Base-by-base conservation (phyloP, 2,113 vertebrate species). In the Pluvialis apricaria region DNA sequence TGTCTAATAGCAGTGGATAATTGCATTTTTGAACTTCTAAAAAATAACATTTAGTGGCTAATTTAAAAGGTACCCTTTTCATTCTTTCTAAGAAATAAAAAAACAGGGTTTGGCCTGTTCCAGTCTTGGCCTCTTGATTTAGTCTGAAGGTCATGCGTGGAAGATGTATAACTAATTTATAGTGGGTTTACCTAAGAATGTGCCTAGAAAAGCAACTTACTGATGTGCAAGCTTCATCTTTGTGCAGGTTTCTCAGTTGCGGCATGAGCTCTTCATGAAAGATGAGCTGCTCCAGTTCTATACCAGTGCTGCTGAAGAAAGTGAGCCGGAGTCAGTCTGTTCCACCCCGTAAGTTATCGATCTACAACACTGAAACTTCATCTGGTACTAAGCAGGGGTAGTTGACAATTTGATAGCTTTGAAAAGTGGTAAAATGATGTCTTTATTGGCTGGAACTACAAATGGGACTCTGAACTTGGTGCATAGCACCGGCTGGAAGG, bases 211-310 rank as follows among this genome's bases (percentile, higher is more conserved):
- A 38, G 64, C 25, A 42, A 6, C 1, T 15, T 57, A 6, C 9
- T 58, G 26, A 38, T 68, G 32, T 44, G 10, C 52, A 21, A 24
- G 16, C 64, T 26, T 21, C 14, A 28, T 44, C n/a, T 49, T 42
- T 60, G 5, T n/a, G 36, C 96, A 99, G 99, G 99, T 99, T 26
- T 99, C 99, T 90, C 99, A 99, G 97, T 88, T 99, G 91, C 98
- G 99, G 52, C 99, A 99, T 82, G 99, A 99, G 87, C 97, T 99
- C 51, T 99, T 99, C 81, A 99, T 99, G 99, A 99, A 99, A 91
- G 99, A 99, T 97, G 99, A 99, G 60, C 98, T 99, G 83, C 98
- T 99, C 15, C 99, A 99, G 97, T 99, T 99, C 96, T 99, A 99
- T 61, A 99, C 99, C 86, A 99, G 97, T 3, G 99, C 99, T 26